Conservation (phyloP, 2,888 invertebrate species). For the Caenorhabditis japonica region DNA sequence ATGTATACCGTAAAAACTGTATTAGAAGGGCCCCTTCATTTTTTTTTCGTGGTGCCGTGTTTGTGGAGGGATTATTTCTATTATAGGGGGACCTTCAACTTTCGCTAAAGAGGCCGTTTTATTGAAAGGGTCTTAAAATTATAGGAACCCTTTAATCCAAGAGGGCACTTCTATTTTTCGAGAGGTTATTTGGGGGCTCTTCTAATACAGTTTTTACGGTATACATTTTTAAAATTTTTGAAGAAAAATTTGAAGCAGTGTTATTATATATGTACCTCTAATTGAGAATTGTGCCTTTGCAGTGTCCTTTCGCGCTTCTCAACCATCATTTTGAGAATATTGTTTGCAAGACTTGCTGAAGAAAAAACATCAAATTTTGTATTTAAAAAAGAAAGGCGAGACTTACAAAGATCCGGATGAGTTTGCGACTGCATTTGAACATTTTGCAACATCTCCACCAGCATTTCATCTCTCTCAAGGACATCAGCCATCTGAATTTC, state of each 20-base stretch:
- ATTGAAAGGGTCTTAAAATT: too few relatives aligned
- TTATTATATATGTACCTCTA: conserved; percentile 1
- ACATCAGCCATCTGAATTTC: conserved; percentile 31
- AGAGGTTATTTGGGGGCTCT: too few relatives aligned
- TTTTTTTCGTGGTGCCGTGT: too few relatives aligned
- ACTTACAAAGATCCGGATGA: conserved; percentile 30
- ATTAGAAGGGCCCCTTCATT: too few relatives aligned
- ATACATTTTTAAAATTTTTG: not conserved
- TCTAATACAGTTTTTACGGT: too few relatives aligned
- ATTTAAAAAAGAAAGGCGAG: not conserved
- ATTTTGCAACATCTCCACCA: conserved; percentile 32
- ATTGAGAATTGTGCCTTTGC: conserved; percentile 6
- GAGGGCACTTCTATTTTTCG: too few relatives aligned
- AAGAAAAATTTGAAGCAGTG: not conserved
- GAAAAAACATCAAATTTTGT: too few relatives aligned
- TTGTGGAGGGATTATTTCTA: too few relatives aligned
- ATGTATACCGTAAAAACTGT: too few relatives aligned
- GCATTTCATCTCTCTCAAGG: conserved; percentile 34
- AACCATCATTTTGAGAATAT: conserved; percentile 43
- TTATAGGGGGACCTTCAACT: too few relatives aligned
- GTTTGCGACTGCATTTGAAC: conserved; percentile 32
- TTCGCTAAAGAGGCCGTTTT: too few relatives aligned
- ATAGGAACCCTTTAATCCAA: too few relatives aligned
- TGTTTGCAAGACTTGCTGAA: conserved; percentile 38
- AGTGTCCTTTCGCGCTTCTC: conserved; percentile 36